Base-by-base conservation (phyloP, 2,797 vertebrate species). In the Lepus oiostolus region DNA sequence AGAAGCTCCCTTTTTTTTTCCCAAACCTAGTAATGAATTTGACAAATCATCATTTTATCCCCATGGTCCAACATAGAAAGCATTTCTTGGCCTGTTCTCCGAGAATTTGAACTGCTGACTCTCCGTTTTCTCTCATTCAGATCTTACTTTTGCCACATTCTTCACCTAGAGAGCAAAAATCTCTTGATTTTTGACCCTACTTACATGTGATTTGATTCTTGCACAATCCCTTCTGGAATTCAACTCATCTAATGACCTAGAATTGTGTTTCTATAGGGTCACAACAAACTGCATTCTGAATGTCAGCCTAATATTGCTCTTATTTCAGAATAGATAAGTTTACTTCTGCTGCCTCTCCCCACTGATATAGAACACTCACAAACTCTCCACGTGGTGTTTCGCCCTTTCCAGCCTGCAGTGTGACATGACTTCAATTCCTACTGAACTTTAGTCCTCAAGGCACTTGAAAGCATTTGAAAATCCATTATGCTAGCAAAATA, bases 21-120 rank as follows among this genome's bases (percentile, higher is more conserved):
- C 63, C 75, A 2, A 26, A 90, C 71, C 75, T 74, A 60, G 32
- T 91, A 89, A 94, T 60, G 58, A 91, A 70, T 89, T 93, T 85
- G 87, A 96, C 62, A 87, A 91, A 93, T 94, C 21, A 54, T 77
- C 75, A 16, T 94, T 88, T 72, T 70, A 70, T 80, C 67, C 89
- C 65, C 70, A 85, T 26, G 76, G 50, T 89, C 71, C 54, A 67
- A 94, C 62, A 92, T 62, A 91, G 83, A 97, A 97, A 97, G 82
- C 94, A 85, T 95, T 96, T 96, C 85, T 96, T 92, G 75, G 79
- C 79, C 58, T 38, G 30, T 68, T 82, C 76, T 96, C 67, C n/a
- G 42, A 92, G 71, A 94, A 9, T 88, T 11, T 80, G 13, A 94
- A 83, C 54, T 47, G 42, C 85, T 81, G 83, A 76, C 54, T 71